These are phyloP conservation scores for Maconellicoccus hirsutus DNA, from an alignment of 1,140 invertebrate genomes.

Conservation along the genomic window DNA sequence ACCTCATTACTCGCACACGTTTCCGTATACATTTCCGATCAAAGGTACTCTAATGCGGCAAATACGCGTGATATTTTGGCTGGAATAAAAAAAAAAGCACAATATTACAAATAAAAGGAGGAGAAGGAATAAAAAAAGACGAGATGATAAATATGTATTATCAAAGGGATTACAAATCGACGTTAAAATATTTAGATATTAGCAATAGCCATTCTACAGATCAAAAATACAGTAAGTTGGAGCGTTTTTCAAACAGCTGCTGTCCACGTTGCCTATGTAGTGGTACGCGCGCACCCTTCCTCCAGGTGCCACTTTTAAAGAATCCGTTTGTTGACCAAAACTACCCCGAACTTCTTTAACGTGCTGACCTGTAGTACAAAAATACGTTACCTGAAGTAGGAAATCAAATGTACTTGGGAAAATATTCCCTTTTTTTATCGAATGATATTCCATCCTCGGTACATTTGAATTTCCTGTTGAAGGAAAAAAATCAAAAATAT, in stretches of 20 bases:
- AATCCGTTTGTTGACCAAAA: slow-evolving; percentile 22
- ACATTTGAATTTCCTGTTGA: no score
- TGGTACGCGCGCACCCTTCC: slow-evolving; percentile 6
- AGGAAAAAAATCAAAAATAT: no score
- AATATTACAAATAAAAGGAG: neutral
- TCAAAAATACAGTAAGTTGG: neutral
- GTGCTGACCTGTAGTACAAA: neutral
- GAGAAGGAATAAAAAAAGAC: neutral
- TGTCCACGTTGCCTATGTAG: slow-evolving; percentile 10
- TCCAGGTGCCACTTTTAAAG: slow-evolving; percentile 19
- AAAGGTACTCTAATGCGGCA: slow-evolving; percentile 3
- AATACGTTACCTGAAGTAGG: neutral
- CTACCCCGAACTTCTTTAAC: neutral
- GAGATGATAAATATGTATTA: slow-evolving; percentile 10
- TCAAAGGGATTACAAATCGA: slow-evolving; percentile 13
- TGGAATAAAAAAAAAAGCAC: neutral
- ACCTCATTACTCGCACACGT: no score
- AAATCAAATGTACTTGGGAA: neutral
- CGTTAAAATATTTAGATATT: slow-evolving; percentile 23
- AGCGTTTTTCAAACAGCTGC: slow-evolving; percentile 15
- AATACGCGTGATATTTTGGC: neutral
- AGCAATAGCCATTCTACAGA: slow-evolving; percentile 12
- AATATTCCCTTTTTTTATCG: no score
- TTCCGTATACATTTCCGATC: neutral
- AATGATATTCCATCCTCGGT: no score